A percentile compares a stretch with the other conserved stretches of the same genome.
These are phyloP conservation scores for Corvus hawaiiensis DNA, from an alignment of 2,113 vertebrate species.

Conservation along the genomic window DNA sequence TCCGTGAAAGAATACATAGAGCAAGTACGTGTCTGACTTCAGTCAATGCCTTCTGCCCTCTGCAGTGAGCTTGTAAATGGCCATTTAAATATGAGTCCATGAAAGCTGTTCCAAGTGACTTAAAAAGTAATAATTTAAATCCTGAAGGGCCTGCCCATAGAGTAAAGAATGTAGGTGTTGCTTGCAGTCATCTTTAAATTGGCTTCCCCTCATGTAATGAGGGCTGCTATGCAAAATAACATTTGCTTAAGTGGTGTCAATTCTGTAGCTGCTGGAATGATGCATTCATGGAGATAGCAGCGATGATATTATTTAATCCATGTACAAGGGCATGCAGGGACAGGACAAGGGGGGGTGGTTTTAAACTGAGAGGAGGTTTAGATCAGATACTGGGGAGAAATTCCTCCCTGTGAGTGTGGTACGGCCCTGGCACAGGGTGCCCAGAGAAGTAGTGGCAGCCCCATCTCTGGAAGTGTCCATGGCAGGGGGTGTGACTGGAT, in stretches of 20 bases:
- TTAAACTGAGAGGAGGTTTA: not conserved
- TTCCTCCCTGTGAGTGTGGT: not conserved
- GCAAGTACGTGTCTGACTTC: conserved; percentile 80
- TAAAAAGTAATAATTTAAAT: not conserved
- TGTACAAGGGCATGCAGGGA: not conserved
- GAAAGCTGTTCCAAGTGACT: not conserved
- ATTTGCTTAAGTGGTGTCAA: not conserved
- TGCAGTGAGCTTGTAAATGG: accelerated
- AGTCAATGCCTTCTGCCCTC: not conserved
- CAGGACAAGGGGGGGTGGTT: not conserved
- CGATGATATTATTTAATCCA: not conserved
- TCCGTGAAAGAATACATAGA: conserved; percentile 98
- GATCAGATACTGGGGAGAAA: too few species aligned
- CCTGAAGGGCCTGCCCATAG: not conserved
- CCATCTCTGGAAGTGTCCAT: not conserved
- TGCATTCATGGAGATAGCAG: not conserved
- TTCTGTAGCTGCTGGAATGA: not conserved
- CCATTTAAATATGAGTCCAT: not conserved
- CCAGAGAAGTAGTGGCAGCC: not conserved
- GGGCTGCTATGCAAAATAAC: not conserved
- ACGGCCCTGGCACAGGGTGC: not conserved
- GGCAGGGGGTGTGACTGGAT: not conserved
- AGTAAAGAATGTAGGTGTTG: not conserved
- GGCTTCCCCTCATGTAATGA: not conserved
- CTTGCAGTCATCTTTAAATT: not conserved